phyloP scores from a whole-genome alignment of 2,113 vertebrate genomes.

The Eclectus roratus region DNA sequence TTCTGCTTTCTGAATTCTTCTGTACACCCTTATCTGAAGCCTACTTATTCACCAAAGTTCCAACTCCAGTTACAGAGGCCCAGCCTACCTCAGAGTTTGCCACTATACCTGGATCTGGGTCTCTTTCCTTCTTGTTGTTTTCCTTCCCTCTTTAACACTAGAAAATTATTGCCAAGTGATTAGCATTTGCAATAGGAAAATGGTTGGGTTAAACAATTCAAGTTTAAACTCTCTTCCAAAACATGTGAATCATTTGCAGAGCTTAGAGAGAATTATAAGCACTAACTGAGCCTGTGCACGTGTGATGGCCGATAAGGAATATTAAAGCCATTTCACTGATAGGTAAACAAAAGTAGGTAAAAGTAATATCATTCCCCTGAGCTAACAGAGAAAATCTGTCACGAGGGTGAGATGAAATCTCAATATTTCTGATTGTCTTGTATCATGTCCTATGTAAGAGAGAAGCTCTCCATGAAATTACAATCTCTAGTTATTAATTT shows the following conservation, averaged over 20 bases:
- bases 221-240: constrained; percentile 44
- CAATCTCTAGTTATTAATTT: constrained; percentile 35
- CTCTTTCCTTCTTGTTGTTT: background rate
- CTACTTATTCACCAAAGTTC: background rate
- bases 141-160: background rate
- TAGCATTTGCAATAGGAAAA: background rate
- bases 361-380: constrained; percentile 18
- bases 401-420: background rate
- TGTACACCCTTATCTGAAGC: background rate
- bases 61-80: background rate
- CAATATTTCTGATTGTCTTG: background rate
- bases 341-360: constrained; percentile 42
- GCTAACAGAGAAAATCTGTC: background rate
- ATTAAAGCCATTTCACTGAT: constrained; percentile 33
- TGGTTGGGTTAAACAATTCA: constrained; percentile 3
- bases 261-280: constrained; percentile 44
- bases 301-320: constrained; percentile 36
- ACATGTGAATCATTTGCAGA: constrained; percentile 19
- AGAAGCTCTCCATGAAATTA: constrained; percentile 11
- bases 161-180: background rate
- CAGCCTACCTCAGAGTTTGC: background rate
- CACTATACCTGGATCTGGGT: background rate
- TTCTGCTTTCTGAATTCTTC: background rate
- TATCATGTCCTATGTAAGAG: background rate
- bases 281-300: background rate